A percentile compares a stretch with the other conserved stretches of the same genome.
Conservation (phyloP, 2,797 vertebrate species). For the Takifugu ocellatus region DNA sequence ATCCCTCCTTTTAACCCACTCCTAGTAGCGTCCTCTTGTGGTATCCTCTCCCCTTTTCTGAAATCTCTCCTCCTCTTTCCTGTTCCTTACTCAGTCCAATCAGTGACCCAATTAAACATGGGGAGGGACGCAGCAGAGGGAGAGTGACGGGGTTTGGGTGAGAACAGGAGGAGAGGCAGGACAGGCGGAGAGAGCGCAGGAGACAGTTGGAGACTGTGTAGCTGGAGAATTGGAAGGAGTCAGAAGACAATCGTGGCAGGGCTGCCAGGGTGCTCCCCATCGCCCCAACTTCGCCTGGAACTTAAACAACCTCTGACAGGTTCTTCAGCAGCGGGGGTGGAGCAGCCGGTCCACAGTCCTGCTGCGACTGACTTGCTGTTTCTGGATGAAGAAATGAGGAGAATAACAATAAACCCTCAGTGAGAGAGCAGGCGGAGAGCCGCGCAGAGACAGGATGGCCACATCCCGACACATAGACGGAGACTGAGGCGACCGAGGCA, state of each 20-base stretch:
- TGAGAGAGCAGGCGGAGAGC: conserved; percentile 43
- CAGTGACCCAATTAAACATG: conserved; percentile 75
- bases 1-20: conserved; percentile 21
- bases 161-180: conserved; percentile 41
- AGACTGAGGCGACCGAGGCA: conserved; percentile 57
- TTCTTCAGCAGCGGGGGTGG: conserved; percentile 31
- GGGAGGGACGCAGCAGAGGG: conserved; percentile 56
- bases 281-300: conserved; percentile 62
- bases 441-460: conserved; percentile 54
- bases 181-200: conserved; percentile 28
- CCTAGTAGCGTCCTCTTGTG: conserved; percentile 25
- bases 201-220: conserved; percentile 55
- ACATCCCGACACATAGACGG: conserved; percentile 55
- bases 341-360: conserved; percentile 43
- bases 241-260: conserved; percentile 43
- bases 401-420: conserved; percentile 59
- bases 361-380: conserved; percentile 44
- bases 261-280: conserved; percentile 47
- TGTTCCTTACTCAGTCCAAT: conserved; percentile 55
- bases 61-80: conserved; percentile 27
- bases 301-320: conserved; percentile 63
- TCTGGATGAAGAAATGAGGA: conserved; percentile 54
- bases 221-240: conserved; percentile 42
- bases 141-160: conserved; percentile 48
- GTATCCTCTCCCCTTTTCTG: conserved; percentile 21